A percentile compares a stretch with the other conserved stretches of the same genome.
These are phyloP conservation scores for Steinernema khuongi DNA, from an alignment of 1,140 invertebrate species.

Conservation along the genomic window DNA sequence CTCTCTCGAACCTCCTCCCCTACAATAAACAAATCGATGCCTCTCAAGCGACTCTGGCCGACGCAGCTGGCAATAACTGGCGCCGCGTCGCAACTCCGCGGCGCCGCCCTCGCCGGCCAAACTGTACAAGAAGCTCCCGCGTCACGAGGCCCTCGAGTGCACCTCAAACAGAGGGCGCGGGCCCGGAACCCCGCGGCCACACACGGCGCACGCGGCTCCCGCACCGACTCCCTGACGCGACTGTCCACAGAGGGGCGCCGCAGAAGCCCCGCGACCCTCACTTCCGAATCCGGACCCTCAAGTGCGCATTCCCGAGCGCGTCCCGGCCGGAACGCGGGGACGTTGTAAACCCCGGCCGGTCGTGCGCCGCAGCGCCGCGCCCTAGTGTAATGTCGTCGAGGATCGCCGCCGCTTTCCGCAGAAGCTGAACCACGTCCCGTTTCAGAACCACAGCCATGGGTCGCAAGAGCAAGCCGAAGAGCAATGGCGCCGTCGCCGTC, in stretches of 20 bases:
- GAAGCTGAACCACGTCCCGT: no score
- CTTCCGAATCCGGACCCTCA: not conserved
- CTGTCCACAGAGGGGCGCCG: no score
- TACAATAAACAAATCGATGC: not conserved
- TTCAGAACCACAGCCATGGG: no score
- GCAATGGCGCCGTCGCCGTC: not conserved
- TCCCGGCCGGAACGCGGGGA: not conserved
- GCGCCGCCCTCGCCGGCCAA: not conserved
- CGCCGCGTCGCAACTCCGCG: not conserved
- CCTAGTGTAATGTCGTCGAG: not conserved
- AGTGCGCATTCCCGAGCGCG: not conserved
- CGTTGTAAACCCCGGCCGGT: not conserved
- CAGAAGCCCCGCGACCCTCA: not conserved
- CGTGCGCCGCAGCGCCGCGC: not conserved
- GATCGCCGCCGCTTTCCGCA: not conserved
- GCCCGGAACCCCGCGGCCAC: no score
- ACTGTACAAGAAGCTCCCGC: not conserved
- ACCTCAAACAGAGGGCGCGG: not conserved
- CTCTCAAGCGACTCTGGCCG: not conserved
- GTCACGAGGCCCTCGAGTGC: not conserved
- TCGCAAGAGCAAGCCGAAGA: not conserved
- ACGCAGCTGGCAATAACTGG: conserved; percentile 2
- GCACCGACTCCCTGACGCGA: no score
- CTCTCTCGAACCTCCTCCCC: not conserved
- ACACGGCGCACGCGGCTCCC: no score